Evolutionary conservation across 2,113 vertebrate species (phyloP), one percentile per base, ranked within the genome.

Genomic region (Thamnaconus septentrionalis): DNA sequence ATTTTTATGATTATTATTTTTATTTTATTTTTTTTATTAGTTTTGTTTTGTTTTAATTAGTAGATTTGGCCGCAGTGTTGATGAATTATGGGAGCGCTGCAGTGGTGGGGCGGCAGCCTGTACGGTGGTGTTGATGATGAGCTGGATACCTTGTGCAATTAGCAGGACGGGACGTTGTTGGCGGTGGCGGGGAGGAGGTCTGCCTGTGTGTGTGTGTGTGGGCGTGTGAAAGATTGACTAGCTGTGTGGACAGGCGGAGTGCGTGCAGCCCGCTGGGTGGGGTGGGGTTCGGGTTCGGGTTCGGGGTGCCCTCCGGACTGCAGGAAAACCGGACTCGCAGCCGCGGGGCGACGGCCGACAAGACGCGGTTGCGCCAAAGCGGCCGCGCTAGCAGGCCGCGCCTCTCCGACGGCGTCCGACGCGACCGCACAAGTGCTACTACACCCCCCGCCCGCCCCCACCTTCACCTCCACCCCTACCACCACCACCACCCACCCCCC

Each of bases 141-240:
- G 85, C 75, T 87, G 78, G 77, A 85, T 77, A 84, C 79, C 64
- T 79, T 71, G 86, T 89, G 89, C 88, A 86, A 83, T 90, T 85
- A 82, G 89, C 82, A 81, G 82, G 88, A 81, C n/a, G 69, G 75
- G 62, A 71, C 69, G 80, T 84, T 67, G 64, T 70, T 76, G 72
- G 76, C 78, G 66, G 60, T 80, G 18, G 18, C 18, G 18, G 18
- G 18, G 18, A 31, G 18, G 18, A 31, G 18, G 18, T 31, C 18
- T 31, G 18, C 18, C 18, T 31, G 18, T 31, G 18, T 31, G 18
- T 31, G 18, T 31, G 18, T 31, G 18, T 31, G 18, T 31, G 18
- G 92, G 76, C n/a, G 91, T 83, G 90, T 92, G 88, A 92, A 86
- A 78, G 90, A 85, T 79, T 86, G 85, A 90, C 80, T 87, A 87